Conservation (phyloP, 2,888 invertebrate genomes). For the Scelioninae gen. 1 region DNA sequence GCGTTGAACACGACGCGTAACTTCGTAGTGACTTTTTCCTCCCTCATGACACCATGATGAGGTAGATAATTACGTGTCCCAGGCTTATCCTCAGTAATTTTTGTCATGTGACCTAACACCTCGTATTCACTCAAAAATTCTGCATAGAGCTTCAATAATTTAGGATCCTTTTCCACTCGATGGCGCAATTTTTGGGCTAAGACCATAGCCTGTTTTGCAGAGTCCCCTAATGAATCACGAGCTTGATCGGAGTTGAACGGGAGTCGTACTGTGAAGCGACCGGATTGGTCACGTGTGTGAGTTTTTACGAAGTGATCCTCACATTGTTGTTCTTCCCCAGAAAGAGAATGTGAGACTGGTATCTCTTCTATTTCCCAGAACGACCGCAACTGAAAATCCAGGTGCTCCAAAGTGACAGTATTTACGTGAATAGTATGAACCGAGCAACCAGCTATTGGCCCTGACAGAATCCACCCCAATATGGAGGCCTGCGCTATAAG, state of each 20-base stretch:
- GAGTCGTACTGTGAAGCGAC: neutral
- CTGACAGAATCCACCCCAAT: constrained; percentile 2
- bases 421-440: neutral
- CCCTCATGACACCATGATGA: constrained; percentile 7
- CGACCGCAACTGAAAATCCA: neutral
- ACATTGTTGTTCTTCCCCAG: neutral
- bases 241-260: too few species aligned
- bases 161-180: too few species aligned
- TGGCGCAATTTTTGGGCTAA: too few species aligned
- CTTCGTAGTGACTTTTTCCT: neutral
- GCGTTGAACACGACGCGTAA: constrained; percentile 18
- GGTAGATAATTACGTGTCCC: too few species aligned
- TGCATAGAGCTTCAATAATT: too few species aligned
- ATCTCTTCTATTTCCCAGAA: neutral
- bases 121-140: too few species aligned
- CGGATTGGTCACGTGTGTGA: neutral
- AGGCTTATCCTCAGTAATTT: too few species aligned
- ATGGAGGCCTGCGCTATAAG: neutral
- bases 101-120: too few species aligned
- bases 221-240: too few species aligned
- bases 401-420: too few species aligned
- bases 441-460: neutral
- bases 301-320: neutral
- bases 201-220: too few species aligned
- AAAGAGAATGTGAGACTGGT: neutral